Evolutionary conservation across 2,113 vertebrate species (phyloP).

Genomic region (Dicrurus megarhynchus): DNA sequence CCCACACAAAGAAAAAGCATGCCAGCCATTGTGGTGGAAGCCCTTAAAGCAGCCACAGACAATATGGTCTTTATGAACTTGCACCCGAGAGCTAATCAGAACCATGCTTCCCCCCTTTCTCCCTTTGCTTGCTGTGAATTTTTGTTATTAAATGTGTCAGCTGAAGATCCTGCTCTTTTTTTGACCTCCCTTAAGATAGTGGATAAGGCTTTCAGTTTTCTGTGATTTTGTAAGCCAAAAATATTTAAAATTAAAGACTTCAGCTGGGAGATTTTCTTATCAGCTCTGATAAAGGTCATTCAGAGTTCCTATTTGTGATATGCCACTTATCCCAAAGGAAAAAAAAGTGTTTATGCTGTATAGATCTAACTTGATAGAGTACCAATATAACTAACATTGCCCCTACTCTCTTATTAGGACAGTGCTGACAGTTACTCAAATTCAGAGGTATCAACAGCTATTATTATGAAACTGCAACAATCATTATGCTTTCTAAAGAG

Average conservation of each 20-base stretch:
- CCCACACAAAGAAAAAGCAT: not conserved
- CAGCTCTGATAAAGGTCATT: not conserved
- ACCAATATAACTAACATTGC: not conserved
- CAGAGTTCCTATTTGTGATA: not conserved
- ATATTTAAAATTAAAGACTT: not conserved
- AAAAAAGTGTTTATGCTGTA: not conserved
- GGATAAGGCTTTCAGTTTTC: not conserved
- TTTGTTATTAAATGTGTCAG: not conserved
- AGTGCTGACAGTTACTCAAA: not conserved
- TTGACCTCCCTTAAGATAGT: not conserved
- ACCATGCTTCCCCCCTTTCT: not conserved
- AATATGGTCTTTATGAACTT: not conserved
- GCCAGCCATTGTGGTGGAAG: not conserved
- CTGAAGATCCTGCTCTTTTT: not conserved
- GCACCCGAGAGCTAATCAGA: not conserved
- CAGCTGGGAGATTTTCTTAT: not conserved
- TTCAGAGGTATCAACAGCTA: not conserved
- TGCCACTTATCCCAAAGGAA: not conserved
- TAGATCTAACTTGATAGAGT: not conserved
- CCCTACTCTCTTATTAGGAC: not conserved
- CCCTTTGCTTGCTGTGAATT: not conserved
- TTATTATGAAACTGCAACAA: not conserved
- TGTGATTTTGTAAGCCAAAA: not conserved
- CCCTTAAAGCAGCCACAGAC: not conserved
- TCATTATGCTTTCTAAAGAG: not conserved